Evolutionary conservation across 2,797 vertebrate species (phyloP).

Genomic region (Enteromius trimaculatus): DNA sequence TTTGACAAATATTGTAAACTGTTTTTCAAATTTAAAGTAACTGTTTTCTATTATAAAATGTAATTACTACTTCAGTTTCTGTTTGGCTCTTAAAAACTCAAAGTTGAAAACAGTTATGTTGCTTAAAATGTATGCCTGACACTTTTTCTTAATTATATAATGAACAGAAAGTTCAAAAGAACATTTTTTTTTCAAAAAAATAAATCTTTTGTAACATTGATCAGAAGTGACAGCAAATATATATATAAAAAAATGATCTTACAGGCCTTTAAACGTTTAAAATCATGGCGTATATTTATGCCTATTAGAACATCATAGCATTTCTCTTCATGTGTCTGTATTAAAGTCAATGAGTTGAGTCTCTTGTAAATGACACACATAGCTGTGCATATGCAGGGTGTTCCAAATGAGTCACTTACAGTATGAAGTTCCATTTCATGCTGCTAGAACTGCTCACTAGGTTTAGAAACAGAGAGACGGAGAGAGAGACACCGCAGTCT

Average conservation of each 20-base stretch:
- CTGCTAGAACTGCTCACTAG: background rate
- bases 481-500: background rate
- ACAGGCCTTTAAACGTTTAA: background rate
- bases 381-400: background rate
- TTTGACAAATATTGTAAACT: background rate
- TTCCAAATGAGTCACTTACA: slow-evolving; percentile 16
- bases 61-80: background rate
- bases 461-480: background rate
- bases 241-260: background rate
- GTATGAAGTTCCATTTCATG: background rate
- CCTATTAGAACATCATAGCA: background rate
- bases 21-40: background rate
- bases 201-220: background rate
- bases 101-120: background rate
- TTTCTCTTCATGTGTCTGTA: background rate
- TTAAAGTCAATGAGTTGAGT: slow-evolving; percentile 2
- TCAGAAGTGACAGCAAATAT: background rate
- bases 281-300: background rate
- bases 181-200: background rate
- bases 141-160: background rate
- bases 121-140: too few relatives aligned
- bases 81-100: background rate
- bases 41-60: background rate
- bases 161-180: background rate
- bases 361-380: background rate